Evolutionary conservation across 2,888 invertebrate genomes (phyloP).

Genomic region (Drosophila tanythrix): DNA sequence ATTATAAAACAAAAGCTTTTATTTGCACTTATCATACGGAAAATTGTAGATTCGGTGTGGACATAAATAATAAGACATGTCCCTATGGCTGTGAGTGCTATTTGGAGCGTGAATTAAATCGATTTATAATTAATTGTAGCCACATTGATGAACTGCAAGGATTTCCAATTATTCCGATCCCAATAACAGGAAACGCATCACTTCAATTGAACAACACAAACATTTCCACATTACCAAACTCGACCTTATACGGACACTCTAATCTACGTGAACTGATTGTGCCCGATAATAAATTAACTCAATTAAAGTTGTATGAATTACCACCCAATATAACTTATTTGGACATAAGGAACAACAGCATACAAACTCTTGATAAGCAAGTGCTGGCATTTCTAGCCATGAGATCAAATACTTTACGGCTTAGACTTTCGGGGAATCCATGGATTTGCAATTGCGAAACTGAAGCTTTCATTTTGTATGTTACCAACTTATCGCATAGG

Average conservation of each 20-base stretch:
- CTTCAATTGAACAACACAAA: conserved; percentile 16
- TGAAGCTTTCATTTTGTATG: conserved; percentile 1
- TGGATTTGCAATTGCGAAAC: conserved; percentile 32
- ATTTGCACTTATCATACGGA: accelerated
- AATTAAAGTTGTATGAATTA: not conserved
- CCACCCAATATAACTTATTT: conserved; percentile 18
- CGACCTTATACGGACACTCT: conserved; percentile 12
- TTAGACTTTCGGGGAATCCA: conserved; percentile 24
- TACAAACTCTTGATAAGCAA: not conserved
- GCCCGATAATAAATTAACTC: conserved; percentile 5
- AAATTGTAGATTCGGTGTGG: not conserved
- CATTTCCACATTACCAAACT: conserved; percentile 12
- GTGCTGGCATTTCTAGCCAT: not conserved
- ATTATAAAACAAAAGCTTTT: not conserved
- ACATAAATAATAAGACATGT: not conserved
- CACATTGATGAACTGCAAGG: not conserved
- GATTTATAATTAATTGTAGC: not conserved
- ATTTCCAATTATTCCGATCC: conserved; percentile 27
- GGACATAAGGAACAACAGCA: conserved; percentile 28
- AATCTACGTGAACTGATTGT: conserved; percentile 16
- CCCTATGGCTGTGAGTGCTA: not conserved
- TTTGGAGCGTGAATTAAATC: not conserved
- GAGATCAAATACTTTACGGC: not conserved
- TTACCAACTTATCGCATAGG: not conserved
- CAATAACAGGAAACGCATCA: conserved; percentile 6